Evolutionary conservation across 2,888 invertebrate genomes (phyloP).

Genomic region (Stenurella melanura): DNA sequence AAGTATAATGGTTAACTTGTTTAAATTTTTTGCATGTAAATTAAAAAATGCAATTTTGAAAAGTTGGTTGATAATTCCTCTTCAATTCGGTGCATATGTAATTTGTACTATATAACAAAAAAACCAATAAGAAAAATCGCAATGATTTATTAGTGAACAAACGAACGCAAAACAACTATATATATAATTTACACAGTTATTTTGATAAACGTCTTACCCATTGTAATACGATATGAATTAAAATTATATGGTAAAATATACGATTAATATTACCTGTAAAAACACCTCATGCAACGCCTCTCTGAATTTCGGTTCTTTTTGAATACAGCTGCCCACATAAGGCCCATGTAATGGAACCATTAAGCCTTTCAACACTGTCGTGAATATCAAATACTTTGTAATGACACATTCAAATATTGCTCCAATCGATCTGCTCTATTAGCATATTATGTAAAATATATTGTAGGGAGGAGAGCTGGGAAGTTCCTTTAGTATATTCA

Average conservation of each 20-base stretch:
- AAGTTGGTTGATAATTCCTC: no score
- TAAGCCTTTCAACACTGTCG: slow-evolving; percentile 55
- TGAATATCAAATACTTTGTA: slow-evolving; percentile 55
- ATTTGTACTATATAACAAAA: no score
- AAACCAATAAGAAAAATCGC: not conserved
- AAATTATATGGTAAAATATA: slow-evolving; percentile 52
- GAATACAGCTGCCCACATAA: slow-evolving; percentile 46
- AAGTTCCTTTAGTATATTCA: not conserved
- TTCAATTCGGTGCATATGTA: no score
- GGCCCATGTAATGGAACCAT: slow-evolving; percentile 45
- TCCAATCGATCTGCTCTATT: slow-evolving; percentile 49
- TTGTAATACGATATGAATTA: slow-evolving; percentile 43
- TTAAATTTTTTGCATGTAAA: no score
- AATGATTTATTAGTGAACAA: slow-evolving; percentile 1
- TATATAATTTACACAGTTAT: slow-evolving; percentile 28
- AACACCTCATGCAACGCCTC: slow-evolving; percentile 52
- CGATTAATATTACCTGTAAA: slow-evolving; percentile 48
- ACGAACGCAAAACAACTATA: not conserved
- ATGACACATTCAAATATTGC: slow-evolving; percentile 55
- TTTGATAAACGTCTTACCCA: slow-evolving; percentile 41
- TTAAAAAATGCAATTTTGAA: no score
- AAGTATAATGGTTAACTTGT: no score
- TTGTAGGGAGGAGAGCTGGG: slow-evolving; percentile 7
- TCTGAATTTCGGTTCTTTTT: slow-evolving; percentile 55
- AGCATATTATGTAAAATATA: slow-evolving; percentile 48